Evolutionary conservation across 2,797 vertebrate species (phyloP).

Genomic region (Melanogrammus aeglefinus): DNA sequence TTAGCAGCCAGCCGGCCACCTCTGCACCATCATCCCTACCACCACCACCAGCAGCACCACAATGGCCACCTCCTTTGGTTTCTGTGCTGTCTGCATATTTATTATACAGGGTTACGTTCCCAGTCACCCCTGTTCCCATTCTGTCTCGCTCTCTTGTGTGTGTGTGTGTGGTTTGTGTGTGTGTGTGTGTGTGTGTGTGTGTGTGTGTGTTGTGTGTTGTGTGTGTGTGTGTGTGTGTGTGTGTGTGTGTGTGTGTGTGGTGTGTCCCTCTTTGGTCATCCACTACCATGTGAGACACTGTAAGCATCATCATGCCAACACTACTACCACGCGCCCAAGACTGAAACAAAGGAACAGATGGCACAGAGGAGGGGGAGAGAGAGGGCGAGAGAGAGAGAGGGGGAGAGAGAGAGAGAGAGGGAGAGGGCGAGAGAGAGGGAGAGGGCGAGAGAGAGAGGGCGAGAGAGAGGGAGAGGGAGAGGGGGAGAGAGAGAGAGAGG

Average conservation of each 20-base stretch:
- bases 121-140: constrained; percentile 19
- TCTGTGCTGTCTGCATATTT: constrained; percentile 27
- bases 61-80: constrained; percentile 11
- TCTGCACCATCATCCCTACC: neutral
- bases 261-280: constrained; percentile 28
- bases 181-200: neutral
- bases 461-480: constrained; percentile 15
- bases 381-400: neutral
- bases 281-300: constrained; percentile 40
- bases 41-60: neutral
- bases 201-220: neutral
- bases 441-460: no score
- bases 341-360: constrained; percentile 63
- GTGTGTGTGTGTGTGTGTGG: neutral
- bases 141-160: constrained; percentile 11
- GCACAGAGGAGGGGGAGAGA: constrained; percentile 2
- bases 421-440: no score
- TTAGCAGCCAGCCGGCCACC: constrained; percentile 22
- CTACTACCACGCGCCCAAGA: constrained; percentile 38
- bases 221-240: neutral
- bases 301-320: constrained; percentile 40
- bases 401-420: no score
- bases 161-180: no score
- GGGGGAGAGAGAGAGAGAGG: constrained; percentile 2
- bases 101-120: constrained; percentile 10